Evolutionary conservation across 2,888 invertebrate genomes (phyloP).

Genomic region (Polylopha cassiicola): DNA sequence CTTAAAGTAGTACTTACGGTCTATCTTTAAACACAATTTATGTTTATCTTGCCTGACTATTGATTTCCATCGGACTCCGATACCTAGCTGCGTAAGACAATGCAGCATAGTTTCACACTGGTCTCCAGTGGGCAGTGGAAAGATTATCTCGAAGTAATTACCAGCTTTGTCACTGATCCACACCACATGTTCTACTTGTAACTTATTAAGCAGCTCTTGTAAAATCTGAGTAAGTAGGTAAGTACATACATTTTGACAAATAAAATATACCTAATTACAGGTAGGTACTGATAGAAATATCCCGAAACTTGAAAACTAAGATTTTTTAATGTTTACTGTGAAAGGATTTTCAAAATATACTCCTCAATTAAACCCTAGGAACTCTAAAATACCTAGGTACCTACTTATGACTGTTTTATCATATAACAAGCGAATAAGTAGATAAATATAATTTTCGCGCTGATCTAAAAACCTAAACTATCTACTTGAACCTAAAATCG

Average conservation of each 20-base stretch:
- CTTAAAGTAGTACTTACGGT: background rate
- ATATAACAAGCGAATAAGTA: no score
- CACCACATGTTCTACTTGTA: conserved; percentile 82
- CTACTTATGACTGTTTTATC: no score
- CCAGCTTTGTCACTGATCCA: conserved; percentile 83
- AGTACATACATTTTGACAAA: no score
- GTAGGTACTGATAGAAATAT: no score
- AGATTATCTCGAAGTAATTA: conserved; percentile 83
- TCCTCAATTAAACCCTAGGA: no score
- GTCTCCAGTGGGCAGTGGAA: conserved; percentile 82
- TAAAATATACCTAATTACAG: no score
- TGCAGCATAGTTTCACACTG: conserved; percentile 85
- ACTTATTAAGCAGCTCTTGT: conserved; percentile 80
- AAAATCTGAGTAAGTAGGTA: conserved; percentile 77
- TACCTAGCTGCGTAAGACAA: conserved; percentile 83
- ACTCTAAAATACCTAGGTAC: no score
- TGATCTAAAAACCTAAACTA: no score
- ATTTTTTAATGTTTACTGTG: background rate
- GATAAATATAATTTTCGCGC: no score
- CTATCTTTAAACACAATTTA: background rate
- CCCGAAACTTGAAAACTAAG: no score
- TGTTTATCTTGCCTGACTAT: conserved; percentile 79
- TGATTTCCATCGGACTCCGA: conserved; percentile 82
- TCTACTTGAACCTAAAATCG: conserved; percentile 6
- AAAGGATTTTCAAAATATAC: background rate